Evolutionary conservation across 2,113 vertebrate genomes (phyloP).

Genomic region (Caranx melampygus): DNA sequence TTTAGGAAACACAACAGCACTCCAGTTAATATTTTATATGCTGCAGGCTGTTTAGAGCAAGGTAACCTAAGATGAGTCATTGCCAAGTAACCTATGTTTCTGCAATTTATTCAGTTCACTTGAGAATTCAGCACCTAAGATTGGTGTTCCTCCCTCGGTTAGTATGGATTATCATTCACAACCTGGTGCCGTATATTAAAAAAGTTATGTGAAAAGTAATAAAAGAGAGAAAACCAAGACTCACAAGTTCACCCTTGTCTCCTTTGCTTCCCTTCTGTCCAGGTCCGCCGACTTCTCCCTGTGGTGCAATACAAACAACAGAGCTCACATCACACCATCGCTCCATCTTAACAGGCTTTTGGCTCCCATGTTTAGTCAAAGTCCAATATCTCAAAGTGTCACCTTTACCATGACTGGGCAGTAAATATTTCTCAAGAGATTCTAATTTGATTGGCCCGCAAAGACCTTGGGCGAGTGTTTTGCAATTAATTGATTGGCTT

Average conservation of each 20-base stretch:
- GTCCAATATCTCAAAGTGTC: conserved; percentile 61
- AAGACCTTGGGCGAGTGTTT: conserved; percentile 73
- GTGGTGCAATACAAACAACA: conserved; percentile 61
- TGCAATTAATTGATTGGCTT: conserved; percentile 81
- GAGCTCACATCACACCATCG: conserved; percentile 45
- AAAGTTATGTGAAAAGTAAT: neutral
- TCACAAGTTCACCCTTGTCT: conserved; percentile 96
- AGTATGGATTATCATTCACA: conserved; percentile 9
- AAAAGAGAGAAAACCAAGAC: conserved; percentile 61
- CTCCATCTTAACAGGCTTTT: conserved; percentile 43
- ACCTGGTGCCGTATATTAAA: neutral
- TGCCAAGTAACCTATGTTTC: neutral
- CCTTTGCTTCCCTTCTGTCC: conserved; percentile 98
- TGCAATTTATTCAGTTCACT: conserved; percentile 43
- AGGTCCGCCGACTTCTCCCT: conserved; percentile 98
- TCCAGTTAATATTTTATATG: conserved; percentile 28
- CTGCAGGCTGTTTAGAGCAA: conserved; percentile 23
- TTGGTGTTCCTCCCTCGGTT: conserved; percentile 12
- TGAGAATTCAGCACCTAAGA: conserved; percentile 21
- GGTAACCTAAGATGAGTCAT: conserved; percentile 20
- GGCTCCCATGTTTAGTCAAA: conserved; percentile 41
- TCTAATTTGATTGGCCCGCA: conserved; percentile 75
- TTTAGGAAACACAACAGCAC: conserved; percentile 22
- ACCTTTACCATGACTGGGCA: conserved; percentile 56
- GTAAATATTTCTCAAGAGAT: conserved; percentile 74